Percentiles rank a stretch among this genome's conserved stretches.
Conservation (phyloP, 2,113 vertebrate species). For the Oreochromis aureus region DNA sequence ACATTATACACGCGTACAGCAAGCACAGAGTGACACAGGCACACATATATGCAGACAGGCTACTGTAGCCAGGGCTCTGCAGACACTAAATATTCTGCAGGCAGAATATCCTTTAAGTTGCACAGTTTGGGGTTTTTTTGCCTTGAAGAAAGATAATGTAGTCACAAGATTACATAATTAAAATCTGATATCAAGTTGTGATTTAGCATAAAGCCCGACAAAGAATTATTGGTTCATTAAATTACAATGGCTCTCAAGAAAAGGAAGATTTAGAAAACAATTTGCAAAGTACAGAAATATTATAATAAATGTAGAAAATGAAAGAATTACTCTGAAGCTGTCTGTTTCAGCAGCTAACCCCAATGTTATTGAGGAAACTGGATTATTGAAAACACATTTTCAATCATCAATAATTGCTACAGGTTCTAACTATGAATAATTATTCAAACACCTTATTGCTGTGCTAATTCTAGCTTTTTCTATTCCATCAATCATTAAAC, state of each 20-base stretch:
- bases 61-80: constrained; percentile 24
- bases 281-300: background rate
- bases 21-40: background rate
- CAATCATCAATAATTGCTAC: background rate
- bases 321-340: background rate
- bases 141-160: constrained; percentile 5
- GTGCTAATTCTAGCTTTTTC: background rate
- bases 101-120: constrained; percentile 69
- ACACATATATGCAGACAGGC: background rate
- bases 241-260: background rate
- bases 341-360: background rate
- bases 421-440: background rate
- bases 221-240: background rate
- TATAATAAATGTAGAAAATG: background rate
- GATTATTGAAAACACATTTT: background rate
- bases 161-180: constrained; percentile 31
- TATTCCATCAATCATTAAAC: background rate
- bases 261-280: background rate
- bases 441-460: background rate
- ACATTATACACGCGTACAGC: constrained; percentile 9
- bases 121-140: constrained; percentile 65
- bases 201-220: background rate
- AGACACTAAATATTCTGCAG: constrained; percentile 65
- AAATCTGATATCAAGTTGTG: constrained; percentile 21
- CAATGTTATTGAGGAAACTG: background rate